Percentiles rank a stretch among this genome's conserved stretches.
phyloP scores from a whole-genome alignment of 2,113 vertebrate genomes.

The Orthonyx spaldingii region DNA sequence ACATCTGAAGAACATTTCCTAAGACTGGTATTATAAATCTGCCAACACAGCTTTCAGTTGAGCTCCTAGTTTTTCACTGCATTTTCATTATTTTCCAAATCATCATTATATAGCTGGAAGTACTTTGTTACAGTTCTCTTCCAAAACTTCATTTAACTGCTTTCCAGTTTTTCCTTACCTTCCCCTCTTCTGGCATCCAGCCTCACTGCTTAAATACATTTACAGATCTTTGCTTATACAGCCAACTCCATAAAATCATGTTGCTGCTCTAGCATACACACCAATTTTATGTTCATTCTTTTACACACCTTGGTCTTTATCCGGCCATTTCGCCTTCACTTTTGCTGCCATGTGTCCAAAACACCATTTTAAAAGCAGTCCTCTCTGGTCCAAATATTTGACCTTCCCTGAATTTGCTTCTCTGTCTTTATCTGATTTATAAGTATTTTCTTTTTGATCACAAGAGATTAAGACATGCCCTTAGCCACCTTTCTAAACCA shows the following conservation, averaged over 20 bases:
- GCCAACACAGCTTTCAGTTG: neutral
- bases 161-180: neutral
- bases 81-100: neutral
- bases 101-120: neutral
- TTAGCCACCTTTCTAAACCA: neutral
- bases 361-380: neutral
- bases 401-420: neutral
- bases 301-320: neutral
- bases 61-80: neutral
- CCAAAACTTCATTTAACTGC: neutral
- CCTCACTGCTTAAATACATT: neutral
- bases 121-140: neutral
- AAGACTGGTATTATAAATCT: neutral
- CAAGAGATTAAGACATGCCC: neutral
- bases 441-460: neutral
- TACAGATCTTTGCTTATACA: neutral
- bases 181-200: neutral
- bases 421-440: neutral
- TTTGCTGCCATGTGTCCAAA: neutral
- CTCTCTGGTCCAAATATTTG: neutral
- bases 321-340: neutral
- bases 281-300: neutral
- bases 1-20: neutral
- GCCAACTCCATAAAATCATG: neutral
- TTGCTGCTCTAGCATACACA: neutral